phyloP scores from a whole-genome alignment of 2,888 invertebrate genomes.

The Netelia inedita region DNA sequence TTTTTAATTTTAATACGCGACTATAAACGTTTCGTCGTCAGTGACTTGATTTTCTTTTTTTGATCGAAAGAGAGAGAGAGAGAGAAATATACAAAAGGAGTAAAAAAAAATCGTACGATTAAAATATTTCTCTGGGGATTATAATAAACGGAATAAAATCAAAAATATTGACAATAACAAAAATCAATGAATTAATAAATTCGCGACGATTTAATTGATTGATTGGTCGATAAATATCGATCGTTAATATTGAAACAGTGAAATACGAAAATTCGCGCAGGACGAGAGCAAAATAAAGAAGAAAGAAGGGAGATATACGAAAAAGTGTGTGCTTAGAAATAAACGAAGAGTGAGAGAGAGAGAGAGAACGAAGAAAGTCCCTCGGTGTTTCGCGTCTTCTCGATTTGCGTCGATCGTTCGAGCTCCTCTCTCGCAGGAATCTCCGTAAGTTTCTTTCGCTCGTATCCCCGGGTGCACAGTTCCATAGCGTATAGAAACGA shows the following conservation, averaged over 20 bases:
- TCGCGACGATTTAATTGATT: not conserved
- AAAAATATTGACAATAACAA: not conserved
- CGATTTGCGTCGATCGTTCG: slow-evolving; percentile 36
- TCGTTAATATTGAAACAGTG: not conserved
- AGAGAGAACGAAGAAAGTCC: slow-evolving; percentile 12
- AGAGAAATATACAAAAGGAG: not conserved
- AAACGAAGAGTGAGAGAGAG: not conserved
- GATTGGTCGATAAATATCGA: not conserved
- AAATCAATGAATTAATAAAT: not conserved
- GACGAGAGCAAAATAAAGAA: not conserved
- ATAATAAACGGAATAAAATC: not conserved
- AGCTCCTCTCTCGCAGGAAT: slow-evolving; percentile 47
- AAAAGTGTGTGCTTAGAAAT: slow-evolving; percentile 33
- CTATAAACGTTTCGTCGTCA: no score
- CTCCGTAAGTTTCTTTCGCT: slow-evolving; percentile 56
- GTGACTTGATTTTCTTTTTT: no score
- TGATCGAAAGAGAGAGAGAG: not conserved
- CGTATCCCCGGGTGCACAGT: not conserved
- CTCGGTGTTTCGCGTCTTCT: slow-evolving; percentile 4
- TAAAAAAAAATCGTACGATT: not conserved
- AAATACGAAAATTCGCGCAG: slow-evolving; percentile 5
- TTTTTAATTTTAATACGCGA: no score
- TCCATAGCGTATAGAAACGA: not conserved
- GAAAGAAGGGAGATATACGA: slow-evolving; percentile 12
- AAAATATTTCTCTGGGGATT: not conserved